Evolutionary conservation across 1,140 invertebrate species (phyloP), one percentile per base, ranked within the genome.

Genomic region (Hestina assimilis): DNA sequence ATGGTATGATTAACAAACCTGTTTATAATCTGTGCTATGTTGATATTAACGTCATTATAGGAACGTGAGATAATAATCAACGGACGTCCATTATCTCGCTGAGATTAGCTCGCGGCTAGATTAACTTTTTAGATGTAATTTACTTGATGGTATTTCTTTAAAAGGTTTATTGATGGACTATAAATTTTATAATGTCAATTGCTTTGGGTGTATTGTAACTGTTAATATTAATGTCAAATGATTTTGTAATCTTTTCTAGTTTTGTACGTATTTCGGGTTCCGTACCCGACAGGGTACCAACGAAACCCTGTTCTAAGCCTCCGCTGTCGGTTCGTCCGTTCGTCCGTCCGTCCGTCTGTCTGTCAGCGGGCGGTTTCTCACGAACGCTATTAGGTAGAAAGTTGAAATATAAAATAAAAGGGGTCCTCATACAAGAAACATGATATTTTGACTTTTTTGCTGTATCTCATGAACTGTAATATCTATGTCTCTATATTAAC

Each of bases 1-100:
- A n/a, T n/a, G n/a, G 8, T 8, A n/a, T n/a, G 8, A 9, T 28
- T 28, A 26, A 5, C 24, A 5, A 9, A 9, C 9, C 6, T 35
- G 6, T 17, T 48, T 33, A 35, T 31, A 21, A 6, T 12, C 17
- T 33, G n/a, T 21, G 20, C 45, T 17, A 20, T 24, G 12, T 61
- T 51, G 71, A 66, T 70, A 71, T 62, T 72, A 70, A 69, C 66
- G 58, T 67, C 62, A 69, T 73, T 70, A 70, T 55, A 45, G 43
- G 51, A 55, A 65, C 68, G 76, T 69, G 74, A 78, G 75, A 75
- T 75, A 72, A 72, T 75, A 72, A 72, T 75, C 65, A 72, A 52
- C 59, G 51, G 54, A 52, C 59, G 42, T 55, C 62, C 59, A 73
- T 73, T 69, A 73, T 63, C 68, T 58, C 35, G 43, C 31, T 42